These are phyloP conservation scores for Drepana arcuata DNA, from an alignment of 1,140 invertebrate species.

Conservation along the genomic window DNA sequence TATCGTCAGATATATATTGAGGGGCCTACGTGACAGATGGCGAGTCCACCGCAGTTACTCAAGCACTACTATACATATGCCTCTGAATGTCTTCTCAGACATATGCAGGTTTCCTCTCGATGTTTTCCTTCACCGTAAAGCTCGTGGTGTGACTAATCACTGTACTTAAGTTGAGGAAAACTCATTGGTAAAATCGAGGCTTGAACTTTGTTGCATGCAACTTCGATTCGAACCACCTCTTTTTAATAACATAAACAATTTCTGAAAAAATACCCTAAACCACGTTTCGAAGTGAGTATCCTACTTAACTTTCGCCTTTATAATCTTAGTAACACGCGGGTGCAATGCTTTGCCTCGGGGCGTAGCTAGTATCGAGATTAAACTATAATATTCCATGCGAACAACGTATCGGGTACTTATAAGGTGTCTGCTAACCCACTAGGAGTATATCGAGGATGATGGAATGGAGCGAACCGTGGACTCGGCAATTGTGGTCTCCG, in stretches of 20 bases:
- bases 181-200: too few relatives aligned
- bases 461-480: conserved; percentile 72
- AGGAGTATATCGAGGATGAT: conserved; percentile 77
- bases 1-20: not conserved
- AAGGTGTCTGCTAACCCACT: too few relatives aligned
- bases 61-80: not conserved
- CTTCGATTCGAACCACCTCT: too few relatives aligned
- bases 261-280: not conserved
- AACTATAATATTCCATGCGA: not conserved
- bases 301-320: not conserved
- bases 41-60: not conserved
- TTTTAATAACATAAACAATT: not conserved
- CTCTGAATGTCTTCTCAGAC: too few relatives aligned
- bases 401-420: not conserved
- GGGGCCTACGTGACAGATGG: not conserved
- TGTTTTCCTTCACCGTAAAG: too few relatives aligned
- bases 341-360: not conserved
- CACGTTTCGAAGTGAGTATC: not conserved
- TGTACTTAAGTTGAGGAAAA: too few relatives aligned
- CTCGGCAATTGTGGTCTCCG: conserved; percentile 73
- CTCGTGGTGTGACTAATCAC: too few relatives aligned
- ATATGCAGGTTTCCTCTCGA: too few relatives aligned
- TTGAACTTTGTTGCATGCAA: too few relatives aligned
- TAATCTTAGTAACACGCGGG: too few relatives aligned
- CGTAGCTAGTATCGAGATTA: not conserved